Base-by-base conservation (phyloP, 35 echinoderm and acorn worm species). In the Lytechinus pictus region DNA sequence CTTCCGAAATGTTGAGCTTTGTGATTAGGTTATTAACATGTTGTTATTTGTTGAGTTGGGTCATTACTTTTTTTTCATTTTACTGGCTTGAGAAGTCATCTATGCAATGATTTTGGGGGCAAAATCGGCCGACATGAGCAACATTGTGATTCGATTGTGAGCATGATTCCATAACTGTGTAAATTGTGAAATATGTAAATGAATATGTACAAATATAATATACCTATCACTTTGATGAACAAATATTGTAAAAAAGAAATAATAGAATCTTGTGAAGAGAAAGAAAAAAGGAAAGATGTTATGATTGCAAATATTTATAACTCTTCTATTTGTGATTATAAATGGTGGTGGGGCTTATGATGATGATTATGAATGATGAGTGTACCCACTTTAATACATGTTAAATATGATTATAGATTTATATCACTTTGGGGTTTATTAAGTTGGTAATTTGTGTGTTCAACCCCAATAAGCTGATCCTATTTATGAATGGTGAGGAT, bases 101-200 rank as follows among this genome's bases (percentile, higher is more conserved):
- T 93, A 93, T 93, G 92, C 92, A 93, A 93, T 55, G 53, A 57
- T 55, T 57, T 93, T 55, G n/a, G n/a, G 92, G 55, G 54, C 12
- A 90, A 51, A 90, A 51, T 8, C 9, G 29, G 19, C 66, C 6
- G 8, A 90, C 33, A 29, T n/a, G 29, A 90, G 52, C 28, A 90
- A 52, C 52, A 28, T 55, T 93, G 55, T 93, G 54, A 93, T 93
- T 55, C 52, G n/a, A 27, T 93, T 19, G 52, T 54, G 21, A n/a
- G 13, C 27, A 93, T 93, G n/a, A 93, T 93, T 93, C 92, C 92
- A 55, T 79, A 79, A n/a, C 28, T 93, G 28, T 93, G 92, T 93
- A 93, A 33, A 93, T 14, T 93, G 92, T 93, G 92, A 93, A 93
- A 93, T 93, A 93, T 93, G 92, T 93, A 93, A 55, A 93, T 93